phyloP scores from a whole-genome alignment of 2,113 vertebrate genomes.

The Nesogale talazaci region DNA sequence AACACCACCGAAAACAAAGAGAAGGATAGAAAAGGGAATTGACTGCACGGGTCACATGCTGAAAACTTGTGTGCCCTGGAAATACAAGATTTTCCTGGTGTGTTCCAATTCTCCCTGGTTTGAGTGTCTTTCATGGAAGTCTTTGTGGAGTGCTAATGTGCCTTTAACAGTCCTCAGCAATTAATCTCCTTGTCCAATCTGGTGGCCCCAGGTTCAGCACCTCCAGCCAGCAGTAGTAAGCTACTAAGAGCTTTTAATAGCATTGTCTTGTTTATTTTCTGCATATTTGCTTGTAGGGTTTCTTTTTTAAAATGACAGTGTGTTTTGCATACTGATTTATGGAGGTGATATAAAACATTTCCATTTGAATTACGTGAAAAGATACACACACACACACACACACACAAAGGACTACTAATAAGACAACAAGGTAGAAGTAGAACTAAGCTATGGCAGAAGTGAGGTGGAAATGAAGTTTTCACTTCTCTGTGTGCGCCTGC shows the following conservation, averaged over 20 bases:
- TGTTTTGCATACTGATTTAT: neutral
- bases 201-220: neutral
- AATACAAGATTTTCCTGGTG: no score
- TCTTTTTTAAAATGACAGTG: neutral
- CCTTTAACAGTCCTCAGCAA: neutral
- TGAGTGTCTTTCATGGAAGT: no score
- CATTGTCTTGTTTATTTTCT: conserved; percentile 44
- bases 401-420: no score
- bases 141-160: no score
- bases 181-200: neutral
- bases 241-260: conserved; percentile 2
- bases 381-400: neutral
- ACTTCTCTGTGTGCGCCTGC: neutral
- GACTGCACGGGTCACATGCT: no score
- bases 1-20: no score
- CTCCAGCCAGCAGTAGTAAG: neutral
- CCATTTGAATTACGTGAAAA: neutral
- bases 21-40: no score
- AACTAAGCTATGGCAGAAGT: neutral
- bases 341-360: neutral
- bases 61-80: no score
- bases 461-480: neutral
- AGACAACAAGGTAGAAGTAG: neutral
- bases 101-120: no score
- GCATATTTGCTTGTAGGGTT: conserved; percentile 37